Evolutionary conservation across 2,797 vertebrate species (phyloP).

Genomic region (Falco concolor): DNA sequence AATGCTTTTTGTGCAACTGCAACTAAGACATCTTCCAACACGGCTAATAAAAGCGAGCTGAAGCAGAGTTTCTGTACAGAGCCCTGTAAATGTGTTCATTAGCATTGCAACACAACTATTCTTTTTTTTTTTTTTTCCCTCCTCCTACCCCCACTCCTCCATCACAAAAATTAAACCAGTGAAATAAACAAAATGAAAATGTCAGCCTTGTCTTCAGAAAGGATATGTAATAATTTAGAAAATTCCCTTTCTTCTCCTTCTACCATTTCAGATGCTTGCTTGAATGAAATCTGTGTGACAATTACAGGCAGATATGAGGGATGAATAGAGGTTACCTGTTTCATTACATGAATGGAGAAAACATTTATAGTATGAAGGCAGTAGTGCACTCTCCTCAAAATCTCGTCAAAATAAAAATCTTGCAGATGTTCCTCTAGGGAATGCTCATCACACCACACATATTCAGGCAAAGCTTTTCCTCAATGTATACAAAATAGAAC

Average conservation of each 20-base stretch:
- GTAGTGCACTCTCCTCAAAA: neutral
- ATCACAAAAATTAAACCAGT: neutral
- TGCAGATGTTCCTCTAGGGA: neutral
- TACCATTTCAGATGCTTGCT: neutral
- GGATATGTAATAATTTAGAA: neutral
- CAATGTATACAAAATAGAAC: neutral
- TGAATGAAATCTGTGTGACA: neutral
- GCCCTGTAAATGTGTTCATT: constrained; percentile 22
- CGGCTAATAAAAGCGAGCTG: constrained; percentile 26
- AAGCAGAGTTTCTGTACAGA: neutral
- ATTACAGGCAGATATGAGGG: neutral
- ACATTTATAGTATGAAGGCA: neutral
- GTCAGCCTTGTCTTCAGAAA: neutral
- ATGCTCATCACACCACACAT: neutral
- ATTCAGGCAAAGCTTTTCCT: neutral
- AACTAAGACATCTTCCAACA: constrained; percentile 58
- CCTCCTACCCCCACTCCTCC: neutral
- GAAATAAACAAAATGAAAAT: neutral
- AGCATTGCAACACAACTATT: neutral
- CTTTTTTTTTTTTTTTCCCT: neutral
- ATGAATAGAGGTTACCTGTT: neutral
- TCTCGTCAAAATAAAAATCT: neutral
- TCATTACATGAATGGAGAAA: neutral
- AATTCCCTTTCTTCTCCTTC: neutral
- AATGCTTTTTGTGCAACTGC: constrained; percentile 39